Conservation (phyloP, 1,140 invertebrate genomes). For the Euura lappo region DNA sequence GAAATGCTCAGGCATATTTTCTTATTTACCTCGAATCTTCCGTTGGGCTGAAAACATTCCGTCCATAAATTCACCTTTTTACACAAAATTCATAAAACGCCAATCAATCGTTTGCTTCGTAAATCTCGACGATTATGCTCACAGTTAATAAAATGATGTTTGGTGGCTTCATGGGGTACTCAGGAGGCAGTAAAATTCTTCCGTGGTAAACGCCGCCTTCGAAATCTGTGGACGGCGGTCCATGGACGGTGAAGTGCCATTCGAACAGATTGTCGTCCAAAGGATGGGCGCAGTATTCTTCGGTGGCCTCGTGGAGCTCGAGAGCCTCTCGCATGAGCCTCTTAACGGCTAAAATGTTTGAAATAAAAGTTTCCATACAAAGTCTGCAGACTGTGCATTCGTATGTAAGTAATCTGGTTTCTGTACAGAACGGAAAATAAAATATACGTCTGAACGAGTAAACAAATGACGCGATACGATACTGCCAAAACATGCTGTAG, state of each 20-base stretch:
- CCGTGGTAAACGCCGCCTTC: slow-evolving; percentile 91
- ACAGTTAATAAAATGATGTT: slow-evolving; percentile 93
- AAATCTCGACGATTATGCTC: slow-evolving; percentile 42
- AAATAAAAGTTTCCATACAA: neutral
- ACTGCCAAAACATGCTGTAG: no score
- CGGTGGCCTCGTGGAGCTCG: slow-evolving; percentile 84
- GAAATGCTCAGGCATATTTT: slow-evolving; percentile 98
- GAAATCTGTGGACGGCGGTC: slow-evolving; percentile 87
- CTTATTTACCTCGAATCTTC: slow-evolving; percentile 92
- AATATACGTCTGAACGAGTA: neutral
- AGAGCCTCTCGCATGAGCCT: slow-evolving; percentile 91
- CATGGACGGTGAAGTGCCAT: slow-evolving; percentile 96
- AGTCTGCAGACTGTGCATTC: no score
- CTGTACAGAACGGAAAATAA: neutral
- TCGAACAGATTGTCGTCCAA: slow-evolving; percentile 97
- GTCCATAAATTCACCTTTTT: neutral
- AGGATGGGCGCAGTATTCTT: slow-evolving; percentile 90
- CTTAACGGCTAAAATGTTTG: slow-evolving; percentile 78
- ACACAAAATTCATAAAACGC: neutral
- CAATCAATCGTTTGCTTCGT: no score
- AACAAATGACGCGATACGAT: no score
- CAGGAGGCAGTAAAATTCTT: slow-evolving; percentile 86
- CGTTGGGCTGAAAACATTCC: slow-evolving; percentile 79
- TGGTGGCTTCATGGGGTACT: slow-evolving; percentile 98
- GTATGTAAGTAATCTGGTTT: no score